Evolutionary conservation across 2,113 vertebrate genomes (phyloP), one percentile per base, ranked within the genome.

Genomic region (Sylvia atricapilla): DNA sequence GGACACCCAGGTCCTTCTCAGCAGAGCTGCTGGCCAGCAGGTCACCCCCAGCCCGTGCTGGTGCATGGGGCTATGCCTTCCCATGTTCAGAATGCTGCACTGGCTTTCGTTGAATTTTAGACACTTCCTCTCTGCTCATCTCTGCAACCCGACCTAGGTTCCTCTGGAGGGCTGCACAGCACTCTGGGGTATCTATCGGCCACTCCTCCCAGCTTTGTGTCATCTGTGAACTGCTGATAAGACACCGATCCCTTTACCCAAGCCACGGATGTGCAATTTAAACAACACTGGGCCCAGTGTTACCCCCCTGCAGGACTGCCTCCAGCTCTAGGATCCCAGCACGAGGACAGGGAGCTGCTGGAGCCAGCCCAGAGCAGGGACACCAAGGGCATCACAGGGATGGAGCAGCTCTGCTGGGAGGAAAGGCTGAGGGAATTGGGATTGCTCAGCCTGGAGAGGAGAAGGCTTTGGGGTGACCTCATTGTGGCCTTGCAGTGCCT

Each of bases 141-240:
- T 50, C 31, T 68, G 25, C 53, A 59, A 27, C 16, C 37, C 37
- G 39, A 46, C 12, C 8, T 7, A 39, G 23, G 39, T 47, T 30
- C 46, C 39, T 39, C 47, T 19, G 12, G 39, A 55, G 13, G 19
- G 39, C 55, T 46, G 33, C 33, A 33, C 8, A 30, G 28, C 8
- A 9, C 33, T 23, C 18, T 2, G 0, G 5, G 27, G 15, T 13
- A 78, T 46, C 2, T 13, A 78, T 46, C 2, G 0, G 28, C 15
- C 20, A 13, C 56, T 46, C 19, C 28, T 53, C 28, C 19, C 22
- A 31, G n/a, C 15, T 46, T 20, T 52, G 37, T 46, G 47, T n/a
- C 39, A 33, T n/a, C 55, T 41, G n/a, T n/a, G 49, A 70, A 62
- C 28, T 62, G 20, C 47, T 44, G 41, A 41, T 24, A 28, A 69